These are phyloP conservation scores for Haemorhous mexicanus DNA, from an alignment of 2,113 vertebrate species.

Conservation along the genomic window DNA sequence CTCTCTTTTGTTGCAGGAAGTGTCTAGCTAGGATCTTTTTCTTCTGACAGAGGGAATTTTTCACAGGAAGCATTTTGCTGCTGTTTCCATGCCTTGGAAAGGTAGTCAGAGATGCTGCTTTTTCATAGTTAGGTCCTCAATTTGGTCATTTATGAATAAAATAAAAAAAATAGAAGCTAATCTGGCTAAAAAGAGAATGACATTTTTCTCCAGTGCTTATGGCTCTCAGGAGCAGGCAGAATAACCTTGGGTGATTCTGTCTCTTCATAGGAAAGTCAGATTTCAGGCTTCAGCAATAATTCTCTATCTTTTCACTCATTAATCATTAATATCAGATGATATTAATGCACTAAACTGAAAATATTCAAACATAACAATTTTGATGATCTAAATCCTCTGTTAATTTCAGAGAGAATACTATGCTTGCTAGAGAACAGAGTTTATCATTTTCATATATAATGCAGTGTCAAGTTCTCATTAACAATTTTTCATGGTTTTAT, in stretches of 20 bases:
- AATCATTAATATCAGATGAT: not conserved
- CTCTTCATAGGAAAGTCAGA: not conserved
- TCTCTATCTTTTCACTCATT: not conserved
- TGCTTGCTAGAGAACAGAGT: not conserved
- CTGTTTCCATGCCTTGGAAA: not conserved
- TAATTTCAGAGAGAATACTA: not conserved
- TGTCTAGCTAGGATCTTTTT: not conserved
- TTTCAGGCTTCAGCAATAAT: not conserved
- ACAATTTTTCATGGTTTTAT: not conserved
- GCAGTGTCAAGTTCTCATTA: not conserved
- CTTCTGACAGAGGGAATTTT: not conserved
- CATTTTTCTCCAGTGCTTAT: not conserved
- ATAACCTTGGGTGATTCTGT: not conserved
- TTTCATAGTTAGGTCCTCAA: not conserved
- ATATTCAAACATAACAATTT: not conserved
- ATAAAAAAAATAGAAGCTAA: not conserved
- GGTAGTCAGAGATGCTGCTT: not conserved
- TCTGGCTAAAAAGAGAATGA: not conserved
- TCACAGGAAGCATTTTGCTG: not conserved
- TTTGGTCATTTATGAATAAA: not conserved
- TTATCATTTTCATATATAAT: conserved; percentile 3
- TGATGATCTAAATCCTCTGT: not conserved
- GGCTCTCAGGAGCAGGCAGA: not conserved
- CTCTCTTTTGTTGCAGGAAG: not conserved
- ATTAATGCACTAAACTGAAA: not conserved